phyloP scores from a whole-genome alignment of 1,140 invertebrate species.

The Halesus radiatus region DNA sequence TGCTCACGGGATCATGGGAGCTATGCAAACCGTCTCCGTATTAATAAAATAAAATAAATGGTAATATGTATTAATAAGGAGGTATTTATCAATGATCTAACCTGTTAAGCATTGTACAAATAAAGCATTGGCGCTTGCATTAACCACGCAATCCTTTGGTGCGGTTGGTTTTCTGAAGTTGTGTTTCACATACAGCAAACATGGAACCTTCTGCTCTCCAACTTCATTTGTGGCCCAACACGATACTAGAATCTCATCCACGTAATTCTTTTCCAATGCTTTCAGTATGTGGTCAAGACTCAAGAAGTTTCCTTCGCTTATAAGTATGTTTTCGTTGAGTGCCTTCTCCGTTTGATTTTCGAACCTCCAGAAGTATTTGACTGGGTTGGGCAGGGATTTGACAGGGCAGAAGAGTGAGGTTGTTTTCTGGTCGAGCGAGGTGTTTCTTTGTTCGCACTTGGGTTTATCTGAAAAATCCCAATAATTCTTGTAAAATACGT shows the following conservation, averaged over 20 bases:
- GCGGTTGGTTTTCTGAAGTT: slow-evolving; percentile 45
- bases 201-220: slow-evolving; percentile 47
- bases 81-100: background rate
- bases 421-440: slow-evolving; percentile 29
- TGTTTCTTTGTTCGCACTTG: slow-evolving; percentile 33
- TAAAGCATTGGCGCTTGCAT: slow-evolving; percentile 41
- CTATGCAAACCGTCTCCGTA: too few relatives aligned
- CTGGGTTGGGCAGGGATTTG: slow-evolving; percentile 39
- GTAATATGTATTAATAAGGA: too few relatives aligned
- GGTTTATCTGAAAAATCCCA: slow-evolving; percentile 51
- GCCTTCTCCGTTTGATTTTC: slow-evolving; percentile 34
- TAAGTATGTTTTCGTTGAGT: slow-evolving; percentile 40
- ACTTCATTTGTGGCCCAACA: slow-evolving; percentile 51
- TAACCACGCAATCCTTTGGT: slow-evolving; percentile 48
- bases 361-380: slow-evolving; percentile 51
- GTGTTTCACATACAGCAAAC: slow-evolving; percentile 40
- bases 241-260: slow-evolving; percentile 39
- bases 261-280: slow-evolving; percentile 24
- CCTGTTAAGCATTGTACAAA: slow-evolving; percentile 46
- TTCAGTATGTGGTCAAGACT: slow-evolving; percentile 41
- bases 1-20: too few relatives aligned
- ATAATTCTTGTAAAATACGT: background rate
- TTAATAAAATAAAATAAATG: too few relatives aligned
- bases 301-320: slow-evolving; percentile 37
- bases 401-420: slow-evolving; percentile 44